These are phyloP conservation scores for Epicauta chinensis DNA, from an alignment of 1,140 invertebrate genomes.

Conservation along the genomic window DNA sequence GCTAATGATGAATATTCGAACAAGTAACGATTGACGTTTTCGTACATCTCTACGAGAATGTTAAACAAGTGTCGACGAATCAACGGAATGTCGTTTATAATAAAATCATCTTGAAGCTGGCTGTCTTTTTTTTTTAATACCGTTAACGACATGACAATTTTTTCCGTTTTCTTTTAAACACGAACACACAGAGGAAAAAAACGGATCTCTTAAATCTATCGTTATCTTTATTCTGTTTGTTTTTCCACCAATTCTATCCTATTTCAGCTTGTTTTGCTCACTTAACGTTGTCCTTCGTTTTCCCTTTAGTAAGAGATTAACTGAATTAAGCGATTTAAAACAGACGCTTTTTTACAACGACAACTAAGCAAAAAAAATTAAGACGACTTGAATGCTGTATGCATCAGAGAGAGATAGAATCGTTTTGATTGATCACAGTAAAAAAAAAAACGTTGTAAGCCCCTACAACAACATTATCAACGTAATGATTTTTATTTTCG, in stretches of 20 bases:
- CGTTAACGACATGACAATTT: conserved; percentile 10
- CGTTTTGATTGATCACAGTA: no score
- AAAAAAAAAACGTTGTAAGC: no score
- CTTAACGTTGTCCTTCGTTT: no score
- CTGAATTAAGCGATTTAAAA: conserved; percentile 24
- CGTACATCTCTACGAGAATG: neutral
- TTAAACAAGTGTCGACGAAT: neutral
- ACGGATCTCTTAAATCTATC: conserved; percentile 21
- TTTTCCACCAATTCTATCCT: conserved; percentile 25
- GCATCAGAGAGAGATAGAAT: no score
- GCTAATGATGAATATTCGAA: conserved; percentile 19
- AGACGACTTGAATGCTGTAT: no score
- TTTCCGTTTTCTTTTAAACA: no score
- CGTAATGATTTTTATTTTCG: no score
- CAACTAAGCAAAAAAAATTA: no score
- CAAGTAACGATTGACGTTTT: conserved; percentile 10
- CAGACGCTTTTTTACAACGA: neutral
- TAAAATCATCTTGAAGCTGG: neutral
- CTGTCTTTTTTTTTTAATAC: conserved; percentile 20
- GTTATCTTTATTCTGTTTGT: conserved; percentile 17
- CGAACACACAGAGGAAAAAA: no score
- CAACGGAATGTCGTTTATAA: neutral
- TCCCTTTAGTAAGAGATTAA: no score
- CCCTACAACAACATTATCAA: no score
- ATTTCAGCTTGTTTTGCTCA: conserved; percentile 6